Conservation (phyloP, 2,888 invertebrate genomes). For the Cosmia trapezina region DNA sequence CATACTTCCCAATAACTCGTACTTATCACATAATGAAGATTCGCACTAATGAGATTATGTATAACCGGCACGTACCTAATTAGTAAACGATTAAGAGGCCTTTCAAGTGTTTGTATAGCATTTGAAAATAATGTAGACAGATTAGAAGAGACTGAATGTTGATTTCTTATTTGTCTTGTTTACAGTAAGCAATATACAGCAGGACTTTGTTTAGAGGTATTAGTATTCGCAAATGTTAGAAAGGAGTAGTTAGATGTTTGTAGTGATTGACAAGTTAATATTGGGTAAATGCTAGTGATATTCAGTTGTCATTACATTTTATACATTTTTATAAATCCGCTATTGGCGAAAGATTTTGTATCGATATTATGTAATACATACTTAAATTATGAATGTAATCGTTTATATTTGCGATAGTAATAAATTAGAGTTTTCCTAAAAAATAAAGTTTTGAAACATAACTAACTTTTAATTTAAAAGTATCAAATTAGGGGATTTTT, state of each 20-base stretch:
- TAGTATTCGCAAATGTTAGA: constrained; percentile 59
- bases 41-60: constrained; percentile 58
- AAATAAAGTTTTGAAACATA: constrained; percentile 71
- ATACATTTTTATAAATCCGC: constrained; percentile 87
- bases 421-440: constrained; percentile 84
- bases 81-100: constrained; percentile 66
- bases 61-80: constrained; percentile 64
- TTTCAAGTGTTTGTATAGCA: constrained; percentile 62
- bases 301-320: constrained; percentile 81
- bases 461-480: constrained; percentile 17
- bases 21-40: constrained; percentile 37
- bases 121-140: constrained; percentile 64
- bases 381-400: constrained; percentile 84
- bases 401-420: constrained; percentile 84
- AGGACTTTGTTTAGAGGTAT: constrained; percentile 57
- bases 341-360: constrained; percentile 85
- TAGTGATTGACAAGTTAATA: constrained; percentile 66
- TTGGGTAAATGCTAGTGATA: constrained; percentile 75
- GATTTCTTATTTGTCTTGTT: constrained; percentile 64
- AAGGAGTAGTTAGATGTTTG: constrained; percentile 59
- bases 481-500: not conserved
- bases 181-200: constrained; percentile 63
- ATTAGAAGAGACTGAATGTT: constrained; percentile 71
- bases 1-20: constrained; percentile 31
- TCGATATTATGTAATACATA: constrained; percentile 79